Evolutionary conservation across 2,113 vertebrate species (phyloP), one percentile per base, ranked within the genome.

Genomic region (Cyanistes caeruleus): DNA sequence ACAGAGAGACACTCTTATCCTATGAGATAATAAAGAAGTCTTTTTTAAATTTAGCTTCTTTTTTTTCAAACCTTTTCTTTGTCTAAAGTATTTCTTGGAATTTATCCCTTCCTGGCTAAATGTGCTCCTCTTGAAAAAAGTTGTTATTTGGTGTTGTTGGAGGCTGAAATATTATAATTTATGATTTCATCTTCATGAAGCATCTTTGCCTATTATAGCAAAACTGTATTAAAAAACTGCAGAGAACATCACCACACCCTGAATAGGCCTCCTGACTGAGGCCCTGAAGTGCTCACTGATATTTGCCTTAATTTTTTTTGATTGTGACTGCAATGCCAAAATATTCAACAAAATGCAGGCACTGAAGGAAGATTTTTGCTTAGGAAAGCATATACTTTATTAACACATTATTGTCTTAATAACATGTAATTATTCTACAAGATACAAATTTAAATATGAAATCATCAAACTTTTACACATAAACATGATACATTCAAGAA

Each of bases 101-200:
- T 19, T 39, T 14, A 3, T 49, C 48, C 10, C 49, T 51, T 44
- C 10, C 33, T 44, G 41, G 87, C 10, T 44, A 49, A 43, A 44
- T 67, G 35, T 15, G 11, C 11, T 55, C 1, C 17, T 72, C 39
- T 49, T 78, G 56, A 70, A 62, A n/a, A 33, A 58, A 53, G 25
- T 35, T n/a, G 28, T 56, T 70, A 51, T 15, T 65, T n/a, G 33
- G 2, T 53, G 35, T 25, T 49, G 28, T 37, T 1, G 0, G n/a
- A 49, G 44, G 20, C 27, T 60, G 44, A 49, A 60, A 49, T 39
- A 7, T n/a, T 56, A 24, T 60, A 18, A 24, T 76, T 39, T 60
- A 31, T 60, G 11, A 23, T n/a, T 59, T 37, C 31, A 60, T 37
- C 43, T 23, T 23, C 33, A 75, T 30, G 43, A 23, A 59, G 19